phyloP scores from a whole-genome alignment of 2,888 invertebrate genomes.

The Lagria hirta region DNA sequence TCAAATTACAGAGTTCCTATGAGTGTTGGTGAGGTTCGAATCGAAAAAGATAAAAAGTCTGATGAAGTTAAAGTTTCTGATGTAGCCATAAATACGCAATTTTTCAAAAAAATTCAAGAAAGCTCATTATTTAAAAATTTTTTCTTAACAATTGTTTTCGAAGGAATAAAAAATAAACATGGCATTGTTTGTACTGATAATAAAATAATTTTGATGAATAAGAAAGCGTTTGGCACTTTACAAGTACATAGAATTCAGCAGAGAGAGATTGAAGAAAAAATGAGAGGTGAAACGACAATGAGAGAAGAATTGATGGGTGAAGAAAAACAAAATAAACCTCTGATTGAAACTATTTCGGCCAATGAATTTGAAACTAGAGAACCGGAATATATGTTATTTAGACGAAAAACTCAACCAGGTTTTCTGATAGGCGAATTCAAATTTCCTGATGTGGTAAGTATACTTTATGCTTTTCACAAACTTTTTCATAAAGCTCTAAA shows the following conservation, averaged over 20 bases:
- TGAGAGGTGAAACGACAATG: slow-evolving; percentile 37
- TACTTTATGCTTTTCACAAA: neutral
- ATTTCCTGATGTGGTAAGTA: slow-evolving; percentile 61
- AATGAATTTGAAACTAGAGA: slow-evolving; percentile 46
- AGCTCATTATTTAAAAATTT: slow-evolving; percentile 75
- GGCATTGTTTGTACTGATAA: slow-evolving; percentile 68
- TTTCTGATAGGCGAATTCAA: slow-evolving; percentile 65
- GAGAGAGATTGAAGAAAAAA: slow-evolving; percentile 60
- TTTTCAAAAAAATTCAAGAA: slow-evolving; percentile 72
- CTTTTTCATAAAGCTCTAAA: no score
- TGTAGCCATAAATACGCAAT: slow-evolving; percentile 77
- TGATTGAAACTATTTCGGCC: slow-evolving; percentile 46
- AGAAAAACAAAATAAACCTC: slow-evolving; percentile 32
- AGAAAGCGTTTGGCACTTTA: slow-evolving; percentile 72
- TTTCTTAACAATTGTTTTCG: slow-evolving; percentile 76
- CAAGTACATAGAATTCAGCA: slow-evolving; percentile 75
- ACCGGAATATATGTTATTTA: slow-evolving; percentile 62
- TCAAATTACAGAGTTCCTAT: slow-evolving; percentile 80
- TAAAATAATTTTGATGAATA: slow-evolving; percentile 70
- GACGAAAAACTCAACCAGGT: slow-evolving; percentile 60
- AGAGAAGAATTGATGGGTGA: slow-evolving; percentile 34
- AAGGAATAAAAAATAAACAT: slow-evolving; percentile 79
- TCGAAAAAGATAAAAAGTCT: slow-evolving; percentile 75
- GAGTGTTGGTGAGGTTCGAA: slow-evolving; percentile 83
- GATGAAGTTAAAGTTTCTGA: slow-evolving; percentile 76